Evolutionary conservation across 2,797 vertebrate species (phyloP), one percentile per base, ranked within the genome.

Genomic region (Myripristis jacobus): DNA sequence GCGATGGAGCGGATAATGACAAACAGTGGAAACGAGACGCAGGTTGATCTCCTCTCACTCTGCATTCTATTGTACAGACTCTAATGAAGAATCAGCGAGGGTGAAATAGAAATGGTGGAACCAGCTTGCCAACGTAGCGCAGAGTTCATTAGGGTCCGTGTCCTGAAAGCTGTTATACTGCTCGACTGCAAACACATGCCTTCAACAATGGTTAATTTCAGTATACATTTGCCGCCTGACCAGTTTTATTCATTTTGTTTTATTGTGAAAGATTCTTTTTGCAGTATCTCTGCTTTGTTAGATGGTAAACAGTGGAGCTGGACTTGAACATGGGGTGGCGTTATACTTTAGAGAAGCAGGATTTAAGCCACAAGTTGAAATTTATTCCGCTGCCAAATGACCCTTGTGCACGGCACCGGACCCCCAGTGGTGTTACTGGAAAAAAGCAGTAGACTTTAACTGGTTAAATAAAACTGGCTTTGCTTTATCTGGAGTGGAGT

Each of bases 1-100:
- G 85, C 82, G 59, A 70, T 41, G 34, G 73, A 77, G 87, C 87
- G 82, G 77, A 88, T 86, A 89, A 88, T 88, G 72, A 80, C 87
- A 84, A 88, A 85, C 70, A 83, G 59, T 19, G 41, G 53, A 81
- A 82, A 70, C 73, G 75, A 24, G 44, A 57, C 31, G 16, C 19
- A 48, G 62, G 77, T 56, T 85, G 83, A 77, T 77, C 72, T 81
- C 29, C 66, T 56, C 71, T 75, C 31, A 34, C 36, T 69, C 70
- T 66, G 71, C 66, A 41, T 64, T 83, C 75, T 65, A 38, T 65
- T 25, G 65, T 77, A 67, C 38, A 68, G 74, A 73, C 10, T 9
- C 60, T 84, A 77, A 87, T 88, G 72, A 81, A 87, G 75, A 91
- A 87, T 66, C 83, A 84, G 79, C 13, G 0, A 81, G 81, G 85